phyloP scores from a whole-genome alignment of 2,113 vertebrate species.

The Daubentonia madagascariensis region DNA sequence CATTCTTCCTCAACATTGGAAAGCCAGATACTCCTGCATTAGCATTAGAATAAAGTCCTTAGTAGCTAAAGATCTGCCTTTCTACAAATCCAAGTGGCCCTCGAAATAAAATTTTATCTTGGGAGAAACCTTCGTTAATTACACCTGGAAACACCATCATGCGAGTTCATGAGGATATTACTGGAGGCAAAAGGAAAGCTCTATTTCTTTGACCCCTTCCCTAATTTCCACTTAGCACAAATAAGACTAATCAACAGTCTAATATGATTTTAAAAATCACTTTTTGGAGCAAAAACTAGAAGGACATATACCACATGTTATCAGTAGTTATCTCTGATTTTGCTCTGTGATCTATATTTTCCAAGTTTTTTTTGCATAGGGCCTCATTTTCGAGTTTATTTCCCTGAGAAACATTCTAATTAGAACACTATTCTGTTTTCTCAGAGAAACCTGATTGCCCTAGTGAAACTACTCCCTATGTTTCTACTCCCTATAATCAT shows the following conservation, averaged over 20 bases:
- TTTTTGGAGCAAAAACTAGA: neutral
- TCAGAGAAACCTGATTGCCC: neutral
- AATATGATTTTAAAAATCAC: neutral
- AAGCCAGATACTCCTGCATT: neutral
- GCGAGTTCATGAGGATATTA: neutral
- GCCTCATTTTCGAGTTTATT: neutral
- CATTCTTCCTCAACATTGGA: neutral
- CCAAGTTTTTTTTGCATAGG: neutral
- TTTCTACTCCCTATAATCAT: neutral
- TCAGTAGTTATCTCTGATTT: neutral
- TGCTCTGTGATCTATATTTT: neutral
- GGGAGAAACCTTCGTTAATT: neutral
- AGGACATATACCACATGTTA: neutral
- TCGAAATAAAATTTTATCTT: slow-evolving; percentile 8
- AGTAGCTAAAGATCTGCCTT: neutral
- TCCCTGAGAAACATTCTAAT: slow-evolving; percentile 12
- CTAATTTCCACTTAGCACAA: neutral
- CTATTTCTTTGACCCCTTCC: neutral
- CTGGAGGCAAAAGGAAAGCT: neutral
- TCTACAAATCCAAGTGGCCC: neutral
- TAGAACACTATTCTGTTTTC: neutral
- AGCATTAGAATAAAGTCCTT: neutral
- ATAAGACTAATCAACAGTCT: neutral
- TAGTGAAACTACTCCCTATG: neutral
- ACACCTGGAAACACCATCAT: neutral